Base-by-base conservation (phyloP, 2,797 vertebrate species). In the Malurus splendens region DNA sequence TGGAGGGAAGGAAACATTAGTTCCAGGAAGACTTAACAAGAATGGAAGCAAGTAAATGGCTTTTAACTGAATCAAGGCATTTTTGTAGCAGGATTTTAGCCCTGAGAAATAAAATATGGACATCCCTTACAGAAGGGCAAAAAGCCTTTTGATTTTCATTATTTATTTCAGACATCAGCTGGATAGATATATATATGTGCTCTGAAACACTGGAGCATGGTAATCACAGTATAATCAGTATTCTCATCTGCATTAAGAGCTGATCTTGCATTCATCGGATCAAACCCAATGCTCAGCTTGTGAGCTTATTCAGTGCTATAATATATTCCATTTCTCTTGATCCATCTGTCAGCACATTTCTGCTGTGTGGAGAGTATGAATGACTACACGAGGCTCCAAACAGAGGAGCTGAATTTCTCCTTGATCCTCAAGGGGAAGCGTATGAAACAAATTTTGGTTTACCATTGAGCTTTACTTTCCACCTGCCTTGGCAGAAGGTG, bases 221-320 rank as follows among this genome's bases (percentile, higher is more conserved):
- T 59, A 92, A 90, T 68, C 68, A 82, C 59, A 42, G 87, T 14
- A 47, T 86, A 92, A 90, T 92, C 83, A 88, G 90, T 77, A 80
- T 79, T 85, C 86, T 90, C 62, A 85, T 82, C 86, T 90, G 89
- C 73, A 78, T 94, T 90, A 89, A 85, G 70, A 87, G 62, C 76
- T 89, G 72, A 89, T 92, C 79, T 85, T 64, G 62, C 65, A 90
- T 90, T 87, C 68, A 83, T 80, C 38, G 81, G 75, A 87, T 72
- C 86, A 90, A 88, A 68, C 41, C 56, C 28, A 81, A 0, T 33
- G 36, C 79, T 74, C 74, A 72, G 79, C 18, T 68, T 1, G 0
- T 19, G 39, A 90, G 73, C 59, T 86, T 82, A 74, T 78, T 75
- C 77, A 72, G 71, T 0, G 0, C 61, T 71, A 4, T 86, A 87